Evolutionary conservation across 1,140 invertebrate species (phyloP), one percentile per base, ranked within the genome.

Genomic region (Drosophila erecta): DNA sequence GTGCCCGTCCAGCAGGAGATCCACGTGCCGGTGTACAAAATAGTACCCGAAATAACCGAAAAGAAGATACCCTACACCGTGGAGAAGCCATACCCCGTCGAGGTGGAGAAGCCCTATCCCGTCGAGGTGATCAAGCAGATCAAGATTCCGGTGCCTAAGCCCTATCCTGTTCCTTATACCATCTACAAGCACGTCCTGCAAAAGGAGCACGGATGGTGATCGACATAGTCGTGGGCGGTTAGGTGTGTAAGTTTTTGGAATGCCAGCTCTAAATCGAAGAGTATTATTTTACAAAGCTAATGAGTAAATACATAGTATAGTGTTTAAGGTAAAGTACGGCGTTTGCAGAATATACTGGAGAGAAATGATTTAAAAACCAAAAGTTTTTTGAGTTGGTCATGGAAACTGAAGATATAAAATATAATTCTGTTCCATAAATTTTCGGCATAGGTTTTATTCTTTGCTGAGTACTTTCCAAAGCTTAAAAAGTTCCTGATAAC

Each of bases 151-250:
- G 95, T 96, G 78, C 95, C 95, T 71, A 96, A 96, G 92, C 95
- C 96, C 27, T 96, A 96, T 91, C 95, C 96, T 44, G 95, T 96
- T 55, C 95, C 96, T 76, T 95, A 96, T n/a, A 96, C 95, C 4
- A 95, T 96, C 50, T 96, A 96, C 93, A 96, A 96, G 92, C 95
- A 96, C 92, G 95, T 96, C 74, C 95, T 96, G 93, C 95, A 96
- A 85, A 87, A 89, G 46, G 87, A 92, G 38, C 95, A 95, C 91
- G 94, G 95, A 70, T 91, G 91, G 91, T 86, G 17, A 49, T 20
- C 14, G 6, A 5, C 1, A 7, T 20, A 7, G 8, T 22, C 40
- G 2, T 15, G 11, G 15, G 12, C 15, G 24, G 1, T 35, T 65
- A 65, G 22, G 8, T 14, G 14, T 67, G 7, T 72, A 44, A 47